Evolutionary conservation across 2,888 invertebrate genomes (phyloP).

Genomic region (Drosophila niveifrons): DNA sequence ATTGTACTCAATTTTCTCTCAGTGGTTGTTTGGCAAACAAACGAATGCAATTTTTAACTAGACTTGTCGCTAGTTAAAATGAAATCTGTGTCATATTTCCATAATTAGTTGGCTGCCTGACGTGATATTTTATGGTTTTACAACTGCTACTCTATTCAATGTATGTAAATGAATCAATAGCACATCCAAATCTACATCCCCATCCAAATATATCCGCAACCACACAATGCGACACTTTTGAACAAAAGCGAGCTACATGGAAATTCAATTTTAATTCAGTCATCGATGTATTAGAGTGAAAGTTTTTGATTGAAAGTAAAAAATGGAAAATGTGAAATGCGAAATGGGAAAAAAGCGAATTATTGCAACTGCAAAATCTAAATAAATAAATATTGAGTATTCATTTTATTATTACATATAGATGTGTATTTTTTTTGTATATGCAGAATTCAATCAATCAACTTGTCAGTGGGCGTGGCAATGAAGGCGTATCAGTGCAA

Average conservation of each 20-base stretch:
- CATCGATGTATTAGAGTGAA: background rate
- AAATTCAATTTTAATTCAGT: conserved; percentile 65
- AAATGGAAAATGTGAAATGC: background rate
- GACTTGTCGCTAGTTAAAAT: conserved; percentile 33
- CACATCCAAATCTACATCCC: background rate
- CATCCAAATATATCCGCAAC: conserved; percentile 17
- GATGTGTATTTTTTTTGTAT: conserved; percentile 4
- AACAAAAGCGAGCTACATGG: conserved; percentile 16
- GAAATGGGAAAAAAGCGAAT: background rate
- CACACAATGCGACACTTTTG: conserved; percentile 36
- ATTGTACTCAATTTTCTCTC: background rate
- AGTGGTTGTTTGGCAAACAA: background rate
- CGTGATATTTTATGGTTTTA: conserved; percentile 35
- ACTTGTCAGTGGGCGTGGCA: conserved; percentile 46
- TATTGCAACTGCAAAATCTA: background rate
- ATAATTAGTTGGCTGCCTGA: conserved; percentile 66
- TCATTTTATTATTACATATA: background rate
- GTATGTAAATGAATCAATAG: conserved; percentile 3
- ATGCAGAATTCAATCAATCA: conserved; percentile 67
- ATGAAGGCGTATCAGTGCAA: conserved; percentile 14
- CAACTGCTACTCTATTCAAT: conserved; percentile 46
- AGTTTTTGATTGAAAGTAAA: background rate
- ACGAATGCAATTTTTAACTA: background rate
- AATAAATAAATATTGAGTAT: conserved; percentile 37
- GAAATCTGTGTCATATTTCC: conserved; percentile 58